These are phyloP conservation scores for Thecophora atra DNA, from an alignment of 2,888 invertebrate species.

Conservation along the genomic window DNA sequence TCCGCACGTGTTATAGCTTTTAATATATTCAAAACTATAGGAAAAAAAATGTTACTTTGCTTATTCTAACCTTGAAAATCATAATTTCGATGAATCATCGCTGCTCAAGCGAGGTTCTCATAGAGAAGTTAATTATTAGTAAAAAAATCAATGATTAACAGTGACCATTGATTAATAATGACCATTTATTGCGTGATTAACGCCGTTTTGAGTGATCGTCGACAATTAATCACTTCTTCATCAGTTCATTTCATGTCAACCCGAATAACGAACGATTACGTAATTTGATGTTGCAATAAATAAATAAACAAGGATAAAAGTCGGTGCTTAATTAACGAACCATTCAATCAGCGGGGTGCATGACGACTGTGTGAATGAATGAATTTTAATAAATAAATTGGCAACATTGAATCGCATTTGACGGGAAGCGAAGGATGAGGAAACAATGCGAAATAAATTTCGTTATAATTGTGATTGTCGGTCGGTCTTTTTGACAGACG, in stretches of 20 bases:
- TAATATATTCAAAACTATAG: no score
- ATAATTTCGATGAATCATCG: no score
- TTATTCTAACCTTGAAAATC: no score
- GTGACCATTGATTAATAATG: no score
- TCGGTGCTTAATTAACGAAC: conserved; percentile 30
- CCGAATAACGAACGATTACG: not conserved
- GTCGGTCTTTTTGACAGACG: conserved; percentile 16
- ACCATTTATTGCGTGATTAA: no score
- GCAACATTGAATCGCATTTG: conserved; percentile 26
- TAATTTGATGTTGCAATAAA: conserved; percentile 1
- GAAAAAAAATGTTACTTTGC: no score
- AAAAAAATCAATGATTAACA: no score
- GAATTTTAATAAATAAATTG: conserved; percentile 6
- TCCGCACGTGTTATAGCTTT: no score
- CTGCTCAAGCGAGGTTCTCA: no score
- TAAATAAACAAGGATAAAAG: not conserved
- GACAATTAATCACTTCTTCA: conserved; percentile 1
- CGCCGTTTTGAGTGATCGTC: not conserved
- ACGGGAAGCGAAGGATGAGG: conserved; percentile 6
- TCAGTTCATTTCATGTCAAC: not conserved
- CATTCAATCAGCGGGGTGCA: conserved; percentile 7
- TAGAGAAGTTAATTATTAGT: no score
- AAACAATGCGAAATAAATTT: conserved; percentile 29
- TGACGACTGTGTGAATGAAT: not conserved
- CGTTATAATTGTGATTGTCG: conserved; percentile 17